Conservation (phyloP, 2,888 invertebrate genomes). For the Leptopilina myrica region DNA sequence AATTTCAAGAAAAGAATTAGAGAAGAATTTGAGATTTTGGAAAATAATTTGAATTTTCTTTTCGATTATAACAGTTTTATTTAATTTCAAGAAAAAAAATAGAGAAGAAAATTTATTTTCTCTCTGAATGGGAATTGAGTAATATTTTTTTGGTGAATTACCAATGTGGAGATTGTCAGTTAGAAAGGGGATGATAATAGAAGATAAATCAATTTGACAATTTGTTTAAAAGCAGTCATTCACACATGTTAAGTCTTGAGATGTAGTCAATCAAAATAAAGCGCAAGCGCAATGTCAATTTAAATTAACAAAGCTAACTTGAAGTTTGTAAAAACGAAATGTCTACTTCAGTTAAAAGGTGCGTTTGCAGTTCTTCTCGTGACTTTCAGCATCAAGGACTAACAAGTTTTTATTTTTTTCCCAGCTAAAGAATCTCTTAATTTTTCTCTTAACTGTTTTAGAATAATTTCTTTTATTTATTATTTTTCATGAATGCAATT, state of each 20-base stretch:
- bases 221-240: constrained; percentile 23
- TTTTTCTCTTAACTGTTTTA: not conserved
- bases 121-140: too few species aligned
- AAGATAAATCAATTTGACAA: not conserved
- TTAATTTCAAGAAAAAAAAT: too few species aligned
- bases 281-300: constrained; percentile 35
- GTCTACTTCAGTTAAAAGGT: not conserved
- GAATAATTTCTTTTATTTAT: not conserved
- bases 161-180: not conserved
- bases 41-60: too few species aligned
- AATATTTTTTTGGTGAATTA: not conserved
- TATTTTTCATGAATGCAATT: not conserved
- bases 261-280: constrained; percentile 8
- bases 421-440: not conserved
- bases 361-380: not conserved
- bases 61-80: too few species aligned
- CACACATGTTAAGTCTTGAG: not conserved
- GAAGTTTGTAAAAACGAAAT: constrained; percentile 18
- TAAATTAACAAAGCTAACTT: constrained; percentile 20
- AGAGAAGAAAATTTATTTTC: too few species aligned
- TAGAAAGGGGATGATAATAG: constrained; percentile 4
- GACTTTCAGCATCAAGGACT: not conserved
- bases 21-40: too few species aligned
- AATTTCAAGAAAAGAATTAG: too few species aligned
- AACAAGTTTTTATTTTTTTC: not conserved